These are phyloP conservation scores for Ceyx cyanopectus DNA, from an alignment of 2,113 vertebrate genomes.

Conservation along the genomic window DNA sequence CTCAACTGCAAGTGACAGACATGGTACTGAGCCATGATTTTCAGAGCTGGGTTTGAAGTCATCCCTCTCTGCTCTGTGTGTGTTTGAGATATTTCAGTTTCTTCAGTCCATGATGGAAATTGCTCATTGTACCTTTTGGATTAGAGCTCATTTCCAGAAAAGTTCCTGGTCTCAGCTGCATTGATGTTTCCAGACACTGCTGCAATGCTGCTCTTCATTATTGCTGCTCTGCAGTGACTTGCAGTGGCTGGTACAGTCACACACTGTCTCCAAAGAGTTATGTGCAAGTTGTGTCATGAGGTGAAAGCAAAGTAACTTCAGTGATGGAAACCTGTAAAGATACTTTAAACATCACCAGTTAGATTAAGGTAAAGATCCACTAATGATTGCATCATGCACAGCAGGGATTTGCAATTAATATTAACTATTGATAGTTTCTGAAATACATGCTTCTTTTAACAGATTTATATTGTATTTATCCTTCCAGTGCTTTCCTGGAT, in stretches of 20 bases:
- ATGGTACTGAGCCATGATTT: background rate
- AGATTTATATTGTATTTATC: background rate
- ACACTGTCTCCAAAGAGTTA: background rate
- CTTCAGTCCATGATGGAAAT: background rate
- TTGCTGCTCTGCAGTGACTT: background rate
- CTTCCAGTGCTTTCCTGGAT: background rate
- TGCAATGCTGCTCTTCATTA: background rate
- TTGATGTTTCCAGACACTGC: background rate
- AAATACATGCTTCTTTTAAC: background rate
- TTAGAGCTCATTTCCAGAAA: background rate
- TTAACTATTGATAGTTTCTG: background rate
- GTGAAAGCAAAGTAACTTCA: background rate
- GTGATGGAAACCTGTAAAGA: background rate
- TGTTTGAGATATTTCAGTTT: background rate
- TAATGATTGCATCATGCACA: background rate
- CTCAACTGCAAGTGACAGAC: background rate
- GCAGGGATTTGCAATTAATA: background rate
- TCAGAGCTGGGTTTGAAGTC: background rate
- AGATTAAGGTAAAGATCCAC: background rate
- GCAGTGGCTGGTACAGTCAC: background rate
- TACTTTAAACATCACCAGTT: background rate
- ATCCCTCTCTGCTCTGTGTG: background rate
- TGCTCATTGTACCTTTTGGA: background rate
- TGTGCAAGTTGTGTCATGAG: background rate
- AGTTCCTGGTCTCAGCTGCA: rapidly evolving